These are phyloP conservation scores for Helicoverpa zea DNA, from an alignment of 1,140 invertebrate genomes.

Conservation along the genomic window DNA sequence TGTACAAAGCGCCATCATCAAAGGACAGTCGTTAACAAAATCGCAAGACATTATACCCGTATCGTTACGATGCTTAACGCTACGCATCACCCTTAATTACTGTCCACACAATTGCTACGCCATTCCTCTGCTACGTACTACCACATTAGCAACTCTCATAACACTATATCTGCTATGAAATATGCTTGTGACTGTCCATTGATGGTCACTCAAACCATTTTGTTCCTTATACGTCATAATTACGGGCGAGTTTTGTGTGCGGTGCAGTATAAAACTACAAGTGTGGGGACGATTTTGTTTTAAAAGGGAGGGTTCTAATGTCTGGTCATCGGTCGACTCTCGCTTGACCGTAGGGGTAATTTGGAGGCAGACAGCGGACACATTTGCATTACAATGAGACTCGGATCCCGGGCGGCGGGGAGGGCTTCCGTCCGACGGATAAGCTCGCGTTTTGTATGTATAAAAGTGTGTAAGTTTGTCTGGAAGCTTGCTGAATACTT, in stretches of 20 bases:
- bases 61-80: slow-evolving; percentile 67
- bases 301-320: slow-evolving; percentile 82
- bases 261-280: slow-evolving; percentile 47
- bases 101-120: slow-evolving; percentile 76
- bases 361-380: slow-evolving; percentile 83
- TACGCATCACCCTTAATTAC: slow-evolving; percentile 73
- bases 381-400: slow-evolving; percentile 84
- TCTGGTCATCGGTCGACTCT: slow-evolving; percentile 74
- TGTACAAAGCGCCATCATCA: not conserved
- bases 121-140: slow-evolving; percentile 71
- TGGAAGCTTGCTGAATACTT: slow-evolving; percentile 63
- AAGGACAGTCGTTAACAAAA: slow-evolving; percentile 65
- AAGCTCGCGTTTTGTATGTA: slow-evolving; percentile 70
- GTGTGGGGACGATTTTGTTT: slow-evolving; percentile 72
- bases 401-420: slow-evolving; percentile 69
- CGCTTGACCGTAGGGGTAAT: slow-evolving; percentile 83
- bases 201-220: slow-evolving; percentile 35
- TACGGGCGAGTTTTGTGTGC: slow-evolving; percentile 65
- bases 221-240: slow-evolving; percentile 16
- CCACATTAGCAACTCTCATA: slow-evolving; percentile 80
- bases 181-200: slow-evolving; percentile 66
- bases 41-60: slow-evolving; percentile 72
- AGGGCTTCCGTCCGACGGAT: slow-evolving; percentile 73
- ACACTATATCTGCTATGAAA: slow-evolving; percentile 79
- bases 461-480: slow-evolving; percentile 63